These are phyloP conservation scores for Sebastes kiyomatsui DNA, from an alignment of 2,797 vertebrate genomes.

Conservation along the genomic window DNA sequence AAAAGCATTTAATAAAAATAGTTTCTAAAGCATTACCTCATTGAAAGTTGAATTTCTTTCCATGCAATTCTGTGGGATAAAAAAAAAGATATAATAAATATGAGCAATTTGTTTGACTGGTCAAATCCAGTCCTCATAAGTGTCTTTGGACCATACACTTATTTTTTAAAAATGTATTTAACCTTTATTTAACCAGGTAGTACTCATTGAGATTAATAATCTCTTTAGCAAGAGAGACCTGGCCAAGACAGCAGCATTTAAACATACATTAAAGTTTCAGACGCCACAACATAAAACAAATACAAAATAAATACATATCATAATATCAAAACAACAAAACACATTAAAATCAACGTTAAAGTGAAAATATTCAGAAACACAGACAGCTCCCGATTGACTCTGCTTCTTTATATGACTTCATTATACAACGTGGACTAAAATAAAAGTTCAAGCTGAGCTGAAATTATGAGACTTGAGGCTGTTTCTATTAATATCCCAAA, in stretches of 20 bases:
- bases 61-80: slow-evolving; percentile 67
- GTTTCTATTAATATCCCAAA: neutral
- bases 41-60: slow-evolving; percentile 70
- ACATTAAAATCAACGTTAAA: accelerated
- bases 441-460: neutral
- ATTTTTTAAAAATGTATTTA: accelerated
- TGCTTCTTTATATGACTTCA: neutral
- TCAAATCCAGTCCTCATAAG: neutral
- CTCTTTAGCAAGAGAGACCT: too few species aligned
- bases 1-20: neutral
- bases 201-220: too few species aligned
- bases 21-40: slow-evolving; percentile 74
- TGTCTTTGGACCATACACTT: neutral
- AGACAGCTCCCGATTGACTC: too few species aligned
- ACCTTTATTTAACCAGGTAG: too few species aligned
- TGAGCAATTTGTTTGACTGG: neutral
- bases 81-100: neutral
- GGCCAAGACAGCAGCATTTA: too few species aligned
- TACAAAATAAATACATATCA: too few species aligned
- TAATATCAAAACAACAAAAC: too few species aligned
- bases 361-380: too few species aligned
- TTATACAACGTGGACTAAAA: neutral
- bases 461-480: neutral
- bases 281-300: too few species aligned
- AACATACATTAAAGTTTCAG: too few species aligned